Evolutionary conservation across 2,797 vertebrate species (phyloP).

Genomic region (Enteromius mattozi): DNA sequence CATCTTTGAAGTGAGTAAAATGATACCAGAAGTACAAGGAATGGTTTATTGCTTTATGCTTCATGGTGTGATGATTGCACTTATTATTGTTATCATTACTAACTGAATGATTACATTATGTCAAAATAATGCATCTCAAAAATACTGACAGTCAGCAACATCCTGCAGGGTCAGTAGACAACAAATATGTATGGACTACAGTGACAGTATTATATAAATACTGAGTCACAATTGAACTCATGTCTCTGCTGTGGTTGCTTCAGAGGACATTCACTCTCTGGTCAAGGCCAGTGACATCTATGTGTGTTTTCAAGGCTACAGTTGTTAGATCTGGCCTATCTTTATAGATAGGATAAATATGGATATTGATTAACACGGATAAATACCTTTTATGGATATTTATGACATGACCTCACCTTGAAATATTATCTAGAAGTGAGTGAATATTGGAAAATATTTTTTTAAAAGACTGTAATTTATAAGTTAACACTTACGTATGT

Average conservation of each 20-base stretch:
- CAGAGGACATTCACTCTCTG: slow-evolving; percentile 14
- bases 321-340: slow-evolving; percentile 10
- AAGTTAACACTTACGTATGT: neutral
- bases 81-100: neutral
- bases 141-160: neutral
- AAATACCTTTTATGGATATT: slow-evolving; percentile 14
- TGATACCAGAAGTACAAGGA: neutral
- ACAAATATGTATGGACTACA: neutral
- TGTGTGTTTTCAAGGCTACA: slow-evolving; percentile 39
- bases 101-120: neutral
- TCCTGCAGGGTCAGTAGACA: neutral
- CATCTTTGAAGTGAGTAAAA: neutral
- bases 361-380: slow-evolving; percentile 4
- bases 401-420: slow-evolving; percentile 58
- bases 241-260: neutral
- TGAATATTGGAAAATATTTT: slow-evolving; percentile 33
- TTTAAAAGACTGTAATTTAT: neutral
- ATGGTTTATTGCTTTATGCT: neutral
- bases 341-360: slow-evolving; percentile 35
- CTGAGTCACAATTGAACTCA: slow-evolving; percentile 7
- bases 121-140: slow-evolving; percentile 3
- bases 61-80: neutral
- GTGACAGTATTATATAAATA: slow-evolving; percentile 15
- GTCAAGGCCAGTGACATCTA: slow-evolving; percentile 34
- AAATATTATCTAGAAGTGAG: slow-evolving; percentile 37